A percentile compares a stretch with the other conserved stretches of the same genome.
These are phyloP conservation scores for Lucilia sericata DNA, from an alignment of 1,140 invertebrate species.

Conservation along the genomic window DNA sequence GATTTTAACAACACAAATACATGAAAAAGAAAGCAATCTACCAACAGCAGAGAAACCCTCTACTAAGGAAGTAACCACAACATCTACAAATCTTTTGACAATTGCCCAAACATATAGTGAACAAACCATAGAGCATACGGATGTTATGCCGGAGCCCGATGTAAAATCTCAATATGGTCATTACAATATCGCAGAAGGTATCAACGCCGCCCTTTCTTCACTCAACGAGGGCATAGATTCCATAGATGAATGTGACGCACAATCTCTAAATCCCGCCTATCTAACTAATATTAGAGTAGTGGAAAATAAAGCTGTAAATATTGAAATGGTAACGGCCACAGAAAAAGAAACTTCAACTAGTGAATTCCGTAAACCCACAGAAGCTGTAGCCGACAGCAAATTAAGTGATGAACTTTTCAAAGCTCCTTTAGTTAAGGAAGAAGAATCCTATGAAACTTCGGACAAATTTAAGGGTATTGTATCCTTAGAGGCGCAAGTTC, in stretches of 20 bases:
- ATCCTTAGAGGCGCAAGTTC: constrained; percentile 45
- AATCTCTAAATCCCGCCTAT: constrained; percentile 1
- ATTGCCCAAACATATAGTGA: constrained; percentile 51
- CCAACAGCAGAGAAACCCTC: constrained; percentile 12
- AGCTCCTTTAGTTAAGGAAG: constrained; percentile 48
- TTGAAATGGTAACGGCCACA: constrained; percentile 48
- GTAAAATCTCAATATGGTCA: constrained; percentile 48
- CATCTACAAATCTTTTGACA: constrained; percentile 47
- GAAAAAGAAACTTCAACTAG: constrained; percentile 50
- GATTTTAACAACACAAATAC: constrained; percentile 46
- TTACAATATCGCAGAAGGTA: constrained; percentile 49
- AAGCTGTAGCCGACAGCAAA: constrained; percentile 46
- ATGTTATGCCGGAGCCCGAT: background rate
- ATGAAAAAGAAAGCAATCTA: constrained; percentile 54
- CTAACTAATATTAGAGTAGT: constrained; percentile 49
- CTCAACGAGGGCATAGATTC: constrained; percentile 48
- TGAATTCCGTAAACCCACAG: constrained; percentile 3
- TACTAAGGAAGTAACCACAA: constrained; percentile 47
- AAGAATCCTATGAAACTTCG: constrained; percentile 50
- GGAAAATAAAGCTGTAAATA: constrained; percentile 49
- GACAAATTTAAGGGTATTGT: constrained; percentile 46
- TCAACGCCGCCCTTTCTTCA: constrained; percentile 50
- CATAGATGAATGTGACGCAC: constrained; percentile 47
- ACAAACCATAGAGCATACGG: constrained; percentile 44
- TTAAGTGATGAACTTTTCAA: constrained; percentile 53